Conservation (phyloP, 2,797 vertebrate species). For the Chrysolophus pictus region DNA sequence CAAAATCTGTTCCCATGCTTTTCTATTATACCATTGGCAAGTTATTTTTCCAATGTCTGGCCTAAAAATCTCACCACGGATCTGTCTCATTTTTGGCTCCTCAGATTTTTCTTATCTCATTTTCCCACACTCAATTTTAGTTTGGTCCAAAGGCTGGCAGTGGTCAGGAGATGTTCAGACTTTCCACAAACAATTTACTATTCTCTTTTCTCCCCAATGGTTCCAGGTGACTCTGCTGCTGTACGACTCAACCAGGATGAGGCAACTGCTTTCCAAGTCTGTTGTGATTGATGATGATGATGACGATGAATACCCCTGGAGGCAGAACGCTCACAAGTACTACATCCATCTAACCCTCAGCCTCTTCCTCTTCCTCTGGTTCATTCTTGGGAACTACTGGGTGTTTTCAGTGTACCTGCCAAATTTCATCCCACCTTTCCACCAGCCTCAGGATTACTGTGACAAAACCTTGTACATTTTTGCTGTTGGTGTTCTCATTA, state of each 20-base stretch:
- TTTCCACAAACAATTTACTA: background rate
- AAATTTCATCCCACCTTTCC: constrained; percentile 77
- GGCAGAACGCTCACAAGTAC: constrained; percentile 76
- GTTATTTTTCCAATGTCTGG: background rate
- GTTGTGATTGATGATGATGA: constrained; percentile 74
- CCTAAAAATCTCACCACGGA: background rate
- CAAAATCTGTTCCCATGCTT: constrained; percentile 31
- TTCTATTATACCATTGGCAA: background rate
- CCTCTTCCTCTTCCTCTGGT: constrained; percentile 79
- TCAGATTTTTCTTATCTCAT: background rate
- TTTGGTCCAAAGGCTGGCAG: background rate
- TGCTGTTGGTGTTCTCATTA: constrained; percentile 69
- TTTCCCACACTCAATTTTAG: background rate
- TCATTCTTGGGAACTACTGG: constrained; percentile 79
- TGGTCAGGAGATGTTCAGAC: background rate
- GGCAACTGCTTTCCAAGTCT: constrained; percentile 77
- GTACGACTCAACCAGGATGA: constrained; percentile 75
- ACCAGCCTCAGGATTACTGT: constrained; percentile 77
- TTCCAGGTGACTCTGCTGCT: constrained; percentile 75
- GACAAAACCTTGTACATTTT: constrained; percentile 78
- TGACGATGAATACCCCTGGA: constrained; percentile 74
- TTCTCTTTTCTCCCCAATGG: background rate
- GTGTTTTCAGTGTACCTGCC: constrained; percentile 77
- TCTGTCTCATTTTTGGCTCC: background rate
- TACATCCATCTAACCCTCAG: constrained; percentile 76